phyloP scores from a whole-genome alignment of 1,140 invertebrate species.

The Drosophila navojoa region DNA sequence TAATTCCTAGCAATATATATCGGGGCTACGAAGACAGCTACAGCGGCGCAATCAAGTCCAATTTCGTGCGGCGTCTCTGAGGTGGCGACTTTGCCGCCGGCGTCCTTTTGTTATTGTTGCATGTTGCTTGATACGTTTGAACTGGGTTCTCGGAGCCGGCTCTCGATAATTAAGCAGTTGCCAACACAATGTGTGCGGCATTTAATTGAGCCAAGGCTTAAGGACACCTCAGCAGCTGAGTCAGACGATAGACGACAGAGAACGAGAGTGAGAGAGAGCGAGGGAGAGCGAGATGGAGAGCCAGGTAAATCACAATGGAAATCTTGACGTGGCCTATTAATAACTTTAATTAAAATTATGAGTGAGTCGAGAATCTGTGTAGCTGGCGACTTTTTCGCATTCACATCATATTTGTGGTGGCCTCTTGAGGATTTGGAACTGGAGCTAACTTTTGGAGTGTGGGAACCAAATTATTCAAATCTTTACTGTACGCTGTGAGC shows the following conservation, averaged over 20 bases:
- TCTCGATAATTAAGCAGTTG: slow-evolving; percentile 80
- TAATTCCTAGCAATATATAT: slow-evolving; percentile 61
- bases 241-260: not conserved
- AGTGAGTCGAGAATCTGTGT: slow-evolving; percentile 10
- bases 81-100: slow-evolving; percentile 46
- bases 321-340: slow-evolving; percentile 66
- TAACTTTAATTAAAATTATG: slow-evolving; percentile 81
- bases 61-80: slow-evolving; percentile 51
- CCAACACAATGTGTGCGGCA: slow-evolving; percentile 76
- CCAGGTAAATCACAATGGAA: slow-evolving; percentile 58
- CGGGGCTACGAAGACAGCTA: slow-evolving; percentile 43
- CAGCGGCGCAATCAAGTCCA: slow-evolving; percentile 50
- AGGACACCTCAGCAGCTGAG: slow-evolving; percentile 50
- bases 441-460: slow-evolving; percentile 37
- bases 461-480: slow-evolving; percentile 83
- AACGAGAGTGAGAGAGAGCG: not conserved
- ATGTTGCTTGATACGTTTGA: slow-evolving; percentile 31
- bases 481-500: slow-evolving; percentile 29
- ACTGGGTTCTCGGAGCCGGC: slow-evolving; percentile 31
- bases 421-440: slow-evolving; percentile 33
- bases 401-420: slow-evolving; percentile 9
- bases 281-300: not conserved
- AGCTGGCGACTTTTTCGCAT: slow-evolving; percentile 17
- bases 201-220: slow-evolving; percentile 66
- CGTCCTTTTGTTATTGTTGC: slow-evolving; percentile 37